Percentiles rank a stretch among this genome's conserved stretches.
Evolutionary conservation across 2,888 invertebrate genomes (phyloP).

Genomic region (Rapana venosa): DNA sequence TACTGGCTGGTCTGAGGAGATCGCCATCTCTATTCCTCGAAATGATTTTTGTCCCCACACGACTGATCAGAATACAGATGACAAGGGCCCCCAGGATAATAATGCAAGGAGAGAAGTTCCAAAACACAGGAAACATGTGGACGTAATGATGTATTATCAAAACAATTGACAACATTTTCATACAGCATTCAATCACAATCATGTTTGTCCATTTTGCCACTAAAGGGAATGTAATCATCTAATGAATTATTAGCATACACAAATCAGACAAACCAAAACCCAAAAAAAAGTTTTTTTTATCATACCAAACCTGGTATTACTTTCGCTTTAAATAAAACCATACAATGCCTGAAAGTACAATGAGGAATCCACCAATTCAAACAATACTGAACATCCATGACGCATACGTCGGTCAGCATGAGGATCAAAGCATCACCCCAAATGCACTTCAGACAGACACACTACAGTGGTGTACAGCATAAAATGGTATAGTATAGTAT

Average conservation of each 20-base stretch:
- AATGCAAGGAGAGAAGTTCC: too few species aligned
- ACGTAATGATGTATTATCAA: too few species aligned
- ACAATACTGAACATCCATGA: background rate
- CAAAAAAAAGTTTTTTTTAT: background rate
- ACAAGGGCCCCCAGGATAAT: too few species aligned
- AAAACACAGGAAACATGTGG: too few species aligned
- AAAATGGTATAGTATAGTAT: too few species aligned
- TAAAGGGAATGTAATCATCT: slow-evolving; percentile 30
- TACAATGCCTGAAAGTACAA: background rate
- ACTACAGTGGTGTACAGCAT: background rate
- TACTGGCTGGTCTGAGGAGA: too few species aligned
- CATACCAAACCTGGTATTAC: background rate
- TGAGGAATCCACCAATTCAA: background rate
- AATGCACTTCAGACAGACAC: slow-evolving; percentile 5
- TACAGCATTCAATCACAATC: slow-evolving; percentile 15
- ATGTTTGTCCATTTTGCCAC: background rate
- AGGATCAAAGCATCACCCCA: background rate
- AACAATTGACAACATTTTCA: too few species aligned
- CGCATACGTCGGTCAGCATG: background rate
- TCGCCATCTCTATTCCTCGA: too few species aligned
- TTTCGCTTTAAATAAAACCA: background rate
- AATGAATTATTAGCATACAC: slow-evolving; percentile 6
- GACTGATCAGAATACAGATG: too few species aligned
- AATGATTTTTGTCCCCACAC: too few species aligned
- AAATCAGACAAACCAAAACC: background rate